Evolutionary conservation across 1,140 invertebrate species (phyloP).

Genomic region (Rhyzopertha dominica): DNA sequence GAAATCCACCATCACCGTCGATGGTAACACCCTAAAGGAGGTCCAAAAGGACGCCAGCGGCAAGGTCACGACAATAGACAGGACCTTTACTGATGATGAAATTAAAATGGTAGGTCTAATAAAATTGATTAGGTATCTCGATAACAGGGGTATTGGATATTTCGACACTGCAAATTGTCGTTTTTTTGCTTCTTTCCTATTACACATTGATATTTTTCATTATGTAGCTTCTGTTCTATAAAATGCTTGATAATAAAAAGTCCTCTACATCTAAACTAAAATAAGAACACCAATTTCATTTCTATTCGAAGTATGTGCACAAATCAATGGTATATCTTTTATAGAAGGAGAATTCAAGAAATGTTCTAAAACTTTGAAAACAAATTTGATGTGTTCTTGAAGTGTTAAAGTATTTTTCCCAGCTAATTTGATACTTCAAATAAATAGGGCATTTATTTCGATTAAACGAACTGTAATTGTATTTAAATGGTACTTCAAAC

Average conservation of each 20-base stretch:
- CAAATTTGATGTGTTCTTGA: no score
- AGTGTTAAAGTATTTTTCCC: no score
- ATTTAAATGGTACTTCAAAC: no score
- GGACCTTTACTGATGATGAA: slow-evolving; percentile 65
- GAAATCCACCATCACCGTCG: slow-evolving; percentile 61
- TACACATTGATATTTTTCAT: slow-evolving; percentile 8
- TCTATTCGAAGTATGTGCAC: no score
- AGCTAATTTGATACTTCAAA: no score
- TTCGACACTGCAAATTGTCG: neutral
- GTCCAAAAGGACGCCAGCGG: slow-evolving; percentile 63
- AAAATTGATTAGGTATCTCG: neutral
- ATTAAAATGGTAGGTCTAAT: slow-evolving; percentile 57
- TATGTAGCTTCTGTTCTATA: neutral
- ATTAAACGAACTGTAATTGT: no score
- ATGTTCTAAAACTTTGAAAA: no score
- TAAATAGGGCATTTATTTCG: no score
- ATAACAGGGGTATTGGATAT: neutral
- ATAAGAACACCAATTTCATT: no score
- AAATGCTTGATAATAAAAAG: slow-evolving; percentile 1
- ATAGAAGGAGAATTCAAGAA: no score
- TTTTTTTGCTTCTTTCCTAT: neutral
- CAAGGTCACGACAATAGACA: slow-evolving; percentile 58
- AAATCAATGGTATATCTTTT: no score
- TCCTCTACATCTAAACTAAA: slow-evolving; percentile 2
- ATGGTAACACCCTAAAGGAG: slow-evolving; percentile 66